phyloP scores from a whole-genome alignment of 2,797 vertebrate species.

The Lagocephalus sceleratus region DNA sequence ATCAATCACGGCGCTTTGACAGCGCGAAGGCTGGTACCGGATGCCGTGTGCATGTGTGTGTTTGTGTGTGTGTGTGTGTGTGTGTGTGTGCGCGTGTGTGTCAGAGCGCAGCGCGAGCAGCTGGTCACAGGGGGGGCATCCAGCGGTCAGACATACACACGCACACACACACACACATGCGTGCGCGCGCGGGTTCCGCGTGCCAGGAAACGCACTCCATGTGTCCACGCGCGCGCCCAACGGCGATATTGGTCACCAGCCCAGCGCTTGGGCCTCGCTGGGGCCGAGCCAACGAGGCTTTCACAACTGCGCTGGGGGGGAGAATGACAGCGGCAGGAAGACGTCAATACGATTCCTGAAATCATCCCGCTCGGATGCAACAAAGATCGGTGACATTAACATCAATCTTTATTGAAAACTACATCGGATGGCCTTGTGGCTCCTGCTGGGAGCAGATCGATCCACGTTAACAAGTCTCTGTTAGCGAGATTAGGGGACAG shows the following conservation, averaged over 20 bases:
- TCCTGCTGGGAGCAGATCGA: conserved; percentile 10
- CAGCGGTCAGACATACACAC: conserved; percentile 28
- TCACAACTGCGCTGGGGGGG: conserved; percentile 21
- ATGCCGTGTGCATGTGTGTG: background rate
- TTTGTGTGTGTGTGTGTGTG: background rate
- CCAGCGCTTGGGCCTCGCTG: conserved; percentile 18
- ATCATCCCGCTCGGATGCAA: conserved; percentile 9
- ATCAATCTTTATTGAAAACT: background rate
- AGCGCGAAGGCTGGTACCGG: background rate
- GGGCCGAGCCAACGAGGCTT: conserved; percentile 31
- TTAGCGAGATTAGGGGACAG: background rate
- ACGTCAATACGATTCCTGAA: conserved; percentile 34
- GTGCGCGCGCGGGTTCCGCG: background rate
- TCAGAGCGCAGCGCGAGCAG: background rate
- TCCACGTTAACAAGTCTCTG: conserved; percentile 3
- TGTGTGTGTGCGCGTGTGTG: conserved; percentile 5
- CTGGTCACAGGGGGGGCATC: conserved; percentile 13
- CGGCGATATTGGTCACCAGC: conserved; percentile 24
- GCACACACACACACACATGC: conserved; percentile 8
- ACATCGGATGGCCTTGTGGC: background rate
- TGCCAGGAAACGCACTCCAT: conserved; percentile 13
- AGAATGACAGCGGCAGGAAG: conserved; percentile 14
- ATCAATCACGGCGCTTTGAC: conserved; percentile 12
- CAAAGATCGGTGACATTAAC: background rate
- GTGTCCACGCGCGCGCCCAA: conserved; percentile 17